Conservation (phyloP, 2,797 vertebrate species). For the Urocyon cinereoargenteus region DNA sequence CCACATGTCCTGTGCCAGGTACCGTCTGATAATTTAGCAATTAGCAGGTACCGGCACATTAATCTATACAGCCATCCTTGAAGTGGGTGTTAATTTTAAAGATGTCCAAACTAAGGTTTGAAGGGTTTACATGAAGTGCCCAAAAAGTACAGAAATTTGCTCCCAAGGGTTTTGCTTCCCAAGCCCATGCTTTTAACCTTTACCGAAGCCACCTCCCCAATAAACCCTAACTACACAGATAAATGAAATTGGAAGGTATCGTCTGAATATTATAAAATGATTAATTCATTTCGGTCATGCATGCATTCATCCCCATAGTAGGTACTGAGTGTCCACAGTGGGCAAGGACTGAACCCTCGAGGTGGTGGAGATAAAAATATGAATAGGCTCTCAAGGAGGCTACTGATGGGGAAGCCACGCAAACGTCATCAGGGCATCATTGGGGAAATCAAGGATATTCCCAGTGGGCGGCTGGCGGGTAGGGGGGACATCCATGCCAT, state of each 20-base stretch:
- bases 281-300: not conserved
- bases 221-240: not conserved
- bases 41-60: not conserved
- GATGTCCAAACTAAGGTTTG: not conserved
- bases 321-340: not conserved
- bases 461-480: not conserved
- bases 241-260: not conserved
- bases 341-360: not conserved
- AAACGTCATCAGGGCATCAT: not conserved
- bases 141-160: not conserved
- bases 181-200: not conserved
- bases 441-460: not conserved
- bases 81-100: conserved; percentile 43
- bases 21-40: not conserved
- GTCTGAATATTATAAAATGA: conserved; percentile 30
- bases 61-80: not conserved
- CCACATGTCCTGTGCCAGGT: not conserved
- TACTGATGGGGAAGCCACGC: not conserved
- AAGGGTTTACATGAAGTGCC: not conserved
- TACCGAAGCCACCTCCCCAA: not conserved
- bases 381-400: not conserved
- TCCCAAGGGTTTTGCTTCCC: not conserved
- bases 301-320: not conserved
- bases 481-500: not conserved
- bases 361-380: not conserved